Evolutionary conservation across 2,797 vertebrate genomes (phyloP).

Genomic region (Falco cherrug): DNA sequence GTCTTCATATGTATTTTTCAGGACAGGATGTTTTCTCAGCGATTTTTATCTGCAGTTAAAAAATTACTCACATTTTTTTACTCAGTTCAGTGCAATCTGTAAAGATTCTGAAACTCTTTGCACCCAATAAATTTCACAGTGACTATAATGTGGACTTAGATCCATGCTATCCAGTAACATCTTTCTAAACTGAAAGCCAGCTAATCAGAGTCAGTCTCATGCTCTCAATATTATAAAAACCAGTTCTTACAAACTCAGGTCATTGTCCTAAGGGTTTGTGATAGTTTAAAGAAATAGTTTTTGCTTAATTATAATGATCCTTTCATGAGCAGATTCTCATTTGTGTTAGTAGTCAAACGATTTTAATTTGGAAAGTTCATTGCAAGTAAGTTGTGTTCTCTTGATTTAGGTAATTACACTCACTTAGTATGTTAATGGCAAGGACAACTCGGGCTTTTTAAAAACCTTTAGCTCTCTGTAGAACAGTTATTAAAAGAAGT

Average conservation of each 20-base stretch:
- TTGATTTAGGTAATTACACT: conserved; percentile 69
- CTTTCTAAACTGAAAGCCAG: neutral
- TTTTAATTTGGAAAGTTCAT: conserved; percentile 71
- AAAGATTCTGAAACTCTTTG: neutral
- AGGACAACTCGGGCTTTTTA: conserved; percentile 47
- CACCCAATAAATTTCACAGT: neutral
- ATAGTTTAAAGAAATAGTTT: conserved; percentile 50
- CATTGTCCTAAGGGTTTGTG: conserved; percentile 45
- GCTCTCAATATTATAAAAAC: neutral
- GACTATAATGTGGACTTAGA: neutral
- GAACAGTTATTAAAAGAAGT: conserved; percentile 63
- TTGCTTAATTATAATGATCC: conserved; percentile 52
- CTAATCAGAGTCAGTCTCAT: neutral
- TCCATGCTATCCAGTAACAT: neutral
- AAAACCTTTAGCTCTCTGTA: conserved; percentile 58
- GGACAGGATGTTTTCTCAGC: neutral
- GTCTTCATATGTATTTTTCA: neutral
- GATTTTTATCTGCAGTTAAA: neutral
- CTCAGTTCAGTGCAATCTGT: neutral
- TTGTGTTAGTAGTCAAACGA: conserved; percentile 58
- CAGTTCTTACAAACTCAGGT: neutral
- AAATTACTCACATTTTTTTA: neutral
- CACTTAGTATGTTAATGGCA: conserved; percentile 61
- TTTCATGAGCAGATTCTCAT: conserved; percentile 57
- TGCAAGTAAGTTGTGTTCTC: conserved; percentile 64